Conservation (phyloP, 1,140 invertebrate species). For the Agrypnia vestita region DNA sequence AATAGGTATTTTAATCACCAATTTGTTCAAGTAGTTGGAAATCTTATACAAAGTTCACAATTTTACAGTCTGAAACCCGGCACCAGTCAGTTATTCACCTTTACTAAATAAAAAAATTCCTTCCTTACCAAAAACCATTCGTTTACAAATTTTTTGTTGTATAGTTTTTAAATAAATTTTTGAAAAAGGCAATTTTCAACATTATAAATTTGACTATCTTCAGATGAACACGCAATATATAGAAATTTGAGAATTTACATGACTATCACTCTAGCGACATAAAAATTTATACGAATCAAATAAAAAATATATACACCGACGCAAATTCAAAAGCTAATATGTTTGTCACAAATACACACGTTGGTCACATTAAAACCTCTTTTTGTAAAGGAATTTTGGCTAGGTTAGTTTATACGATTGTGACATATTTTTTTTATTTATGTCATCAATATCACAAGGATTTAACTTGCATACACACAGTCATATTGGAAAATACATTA, state of each 20-base stretch:
- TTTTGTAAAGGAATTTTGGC: too few species aligned
- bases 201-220: constrained; percentile 21
- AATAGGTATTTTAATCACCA: constrained; percentile 63
- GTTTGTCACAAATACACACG: too few species aligned
- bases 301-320: too few species aligned
- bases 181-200: constrained; percentile 22
- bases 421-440: too few species aligned
- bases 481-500: too few species aligned
- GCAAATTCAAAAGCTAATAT: too few species aligned
- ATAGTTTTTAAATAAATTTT: constrained; percentile 14
- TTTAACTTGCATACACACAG: too few species aligned
- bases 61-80: constrained; percentile 60
- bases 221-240: constrained; percentile 22
- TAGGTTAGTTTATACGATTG: too few species aligned
- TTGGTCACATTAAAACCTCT: too few species aligned
- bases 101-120: constrained; percentile 4
- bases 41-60: constrained; percentile 57
- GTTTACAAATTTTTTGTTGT: background rate
- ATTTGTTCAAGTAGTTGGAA: constrained; percentile 59
- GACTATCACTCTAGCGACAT: background rate
- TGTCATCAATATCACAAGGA: too few species aligned
- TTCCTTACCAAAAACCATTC: constrained; percentile 37
- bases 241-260: background rate
- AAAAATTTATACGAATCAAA: too few species aligned
- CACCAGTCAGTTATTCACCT: constrained; percentile 56